These are phyloP conservation scores for Gadopsis bispinosus DNA, from an alignment of 2,797 vertebrate genomes.

Conservation along the genomic window DNA sequence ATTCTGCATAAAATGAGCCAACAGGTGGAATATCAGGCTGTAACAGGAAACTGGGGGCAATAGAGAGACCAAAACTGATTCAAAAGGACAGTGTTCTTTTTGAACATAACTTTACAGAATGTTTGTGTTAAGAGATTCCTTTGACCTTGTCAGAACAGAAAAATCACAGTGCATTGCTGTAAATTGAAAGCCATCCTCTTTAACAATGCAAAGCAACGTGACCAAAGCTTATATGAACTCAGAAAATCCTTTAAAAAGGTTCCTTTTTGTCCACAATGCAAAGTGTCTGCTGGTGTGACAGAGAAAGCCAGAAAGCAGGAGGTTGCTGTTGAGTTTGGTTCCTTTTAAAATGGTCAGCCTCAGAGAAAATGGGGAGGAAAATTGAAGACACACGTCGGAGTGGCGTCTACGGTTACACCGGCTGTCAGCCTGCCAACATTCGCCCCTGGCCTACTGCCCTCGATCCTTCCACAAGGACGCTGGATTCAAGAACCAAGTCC, in stretches of 20 bases:
- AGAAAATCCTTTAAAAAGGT: background rate
- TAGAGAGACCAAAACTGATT: background rate
- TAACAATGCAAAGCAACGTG: background rate
- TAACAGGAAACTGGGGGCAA: background rate
- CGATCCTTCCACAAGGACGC: constrained; percentile 14
- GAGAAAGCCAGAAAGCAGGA: background rate
- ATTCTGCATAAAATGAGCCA: background rate
- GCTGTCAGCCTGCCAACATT: constrained; percentile 26
- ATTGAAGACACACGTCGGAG: constrained; percentile 48
- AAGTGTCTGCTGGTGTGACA: background rate
- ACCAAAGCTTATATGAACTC: background rate
- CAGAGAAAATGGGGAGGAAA: constrained; percentile 17
- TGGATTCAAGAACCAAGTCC: constrained; percentile 16
- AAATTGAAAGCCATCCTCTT: background rate
- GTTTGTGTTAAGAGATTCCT: background rate
- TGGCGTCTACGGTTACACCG: constrained; percentile 47
- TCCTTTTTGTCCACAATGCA: background rate
- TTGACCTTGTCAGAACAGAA: background rate
- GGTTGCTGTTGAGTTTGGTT: constrained; percentile 9
- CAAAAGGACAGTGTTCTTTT: background rate
- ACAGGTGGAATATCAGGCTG: background rate
- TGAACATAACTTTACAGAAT: background rate
- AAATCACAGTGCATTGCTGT: background rate
- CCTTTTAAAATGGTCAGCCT: constrained; percentile 1
- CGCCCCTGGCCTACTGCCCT: background rate